Evolutionary conservation across 2,888 invertebrate genomes (phyloP), one percentile per base, ranked within the genome.

Genomic region (Lysandra coridon): DNA sequence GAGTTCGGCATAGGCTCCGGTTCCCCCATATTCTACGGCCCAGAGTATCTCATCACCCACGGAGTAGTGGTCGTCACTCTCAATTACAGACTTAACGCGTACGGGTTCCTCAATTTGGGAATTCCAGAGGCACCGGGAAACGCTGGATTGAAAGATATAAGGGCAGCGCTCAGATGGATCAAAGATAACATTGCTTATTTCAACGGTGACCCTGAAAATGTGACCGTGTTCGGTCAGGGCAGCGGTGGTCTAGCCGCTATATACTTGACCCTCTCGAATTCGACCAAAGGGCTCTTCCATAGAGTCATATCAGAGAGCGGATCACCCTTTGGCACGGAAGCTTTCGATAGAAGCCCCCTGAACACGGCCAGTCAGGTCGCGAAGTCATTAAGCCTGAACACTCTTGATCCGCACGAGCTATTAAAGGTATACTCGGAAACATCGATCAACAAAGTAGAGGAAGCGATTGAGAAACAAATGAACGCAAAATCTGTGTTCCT

Each of bases 61-160:
- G 91, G 89, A 0, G 88, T 94, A 0, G 86, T 95, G 0, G 85
- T 95, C 0, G 92, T 95, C 0, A 93, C 95, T 0, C 82, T 95
- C 0, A 95, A 95, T 83, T 95, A 95, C 78, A 90, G 95, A 79
- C 83, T 95, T 0, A 95, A 95, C 64, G 90, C 87, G 0, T 90
- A 94, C 4, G 95, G 95, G 1, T 95, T 95, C 81, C 85, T 95
- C 0, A 94, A 94, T 82, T 83, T 95, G 1, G 91, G 90, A 0
- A 85, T 88, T 0, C 82, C 87, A 40, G 92, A 92, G 17, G 94
- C 94, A 0, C 94, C 94, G 1, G 95, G 95, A 0, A 95, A 95
- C 53, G 94, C 95, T 73, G 95, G 95, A 0, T 85, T 95, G 5
- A 95, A 94, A 81, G 95, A 95, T 49, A 94, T 95, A 0, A 87